Percentiles rank a stretch among this genome's conserved stretches.
phyloP scores from a whole-genome alignment of 2,888 invertebrate species.

The Cantharis nigra region DNA sequence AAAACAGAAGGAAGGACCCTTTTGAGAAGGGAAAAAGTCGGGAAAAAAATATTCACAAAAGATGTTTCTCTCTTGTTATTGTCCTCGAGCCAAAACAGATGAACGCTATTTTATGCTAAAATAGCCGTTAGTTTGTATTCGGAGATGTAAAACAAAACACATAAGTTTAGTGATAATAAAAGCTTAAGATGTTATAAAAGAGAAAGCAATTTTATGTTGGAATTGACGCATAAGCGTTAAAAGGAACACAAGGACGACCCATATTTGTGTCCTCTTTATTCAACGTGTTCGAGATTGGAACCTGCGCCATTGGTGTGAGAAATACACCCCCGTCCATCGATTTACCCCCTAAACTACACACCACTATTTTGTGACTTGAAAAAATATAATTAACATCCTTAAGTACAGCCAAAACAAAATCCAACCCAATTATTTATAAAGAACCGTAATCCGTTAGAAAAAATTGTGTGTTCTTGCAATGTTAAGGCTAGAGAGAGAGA shows the following conservation, averaged over 20 bases:
- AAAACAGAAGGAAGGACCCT: too few relatives aligned
- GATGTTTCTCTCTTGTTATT: background rate
- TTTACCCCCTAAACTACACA: slow-evolving; percentile 41
- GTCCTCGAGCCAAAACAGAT: background rate
- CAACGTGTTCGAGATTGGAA: slow-evolving; percentile 43
- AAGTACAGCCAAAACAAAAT: background rate
- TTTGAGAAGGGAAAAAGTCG: too few relatives aligned
- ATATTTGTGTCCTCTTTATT: slow-evolving; percentile 34
- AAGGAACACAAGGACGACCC: slow-evolving; percentile 29
- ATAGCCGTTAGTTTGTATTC: background rate
- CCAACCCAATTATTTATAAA: background rate
- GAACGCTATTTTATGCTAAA: background rate
- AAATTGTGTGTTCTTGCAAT: background rate
- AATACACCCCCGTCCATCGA: slow-evolving; percentile 44
- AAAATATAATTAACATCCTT: slow-evolving; percentile 16
- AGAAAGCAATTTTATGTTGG: slow-evolving; percentile 19
- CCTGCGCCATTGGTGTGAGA: slow-evolving; percentile 47
- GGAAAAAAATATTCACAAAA: too few relatives aligned
- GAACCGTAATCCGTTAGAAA: background rate
- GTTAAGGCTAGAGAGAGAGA: slow-evolving; percentile 41
- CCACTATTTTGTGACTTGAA: slow-evolving; percentile 20
- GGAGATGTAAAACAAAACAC: slow-evolving; percentile 4
- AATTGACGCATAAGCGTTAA: slow-evolving; percentile 18
- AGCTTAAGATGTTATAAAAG: slow-evolving; percentile 8
- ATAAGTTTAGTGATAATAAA: slow-evolving; percentile 1